Evolutionary conservation across 2,797 vertebrate genomes (phyloP), one percentile per base, ranked within the genome.

Genomic region (Taenioides sp.): DNA sequence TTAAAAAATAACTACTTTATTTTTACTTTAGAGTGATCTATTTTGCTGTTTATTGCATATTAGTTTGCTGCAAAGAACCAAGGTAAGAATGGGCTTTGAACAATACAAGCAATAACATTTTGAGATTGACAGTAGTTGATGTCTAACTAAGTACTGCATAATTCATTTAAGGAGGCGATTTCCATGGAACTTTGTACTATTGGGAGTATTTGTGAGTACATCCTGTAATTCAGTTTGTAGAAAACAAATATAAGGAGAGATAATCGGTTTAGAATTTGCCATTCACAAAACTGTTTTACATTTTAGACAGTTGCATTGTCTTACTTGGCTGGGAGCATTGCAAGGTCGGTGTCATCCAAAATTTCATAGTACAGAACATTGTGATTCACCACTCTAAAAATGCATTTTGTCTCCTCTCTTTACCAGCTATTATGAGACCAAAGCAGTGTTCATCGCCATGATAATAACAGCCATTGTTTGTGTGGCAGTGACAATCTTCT

Each of bases 401-500:
- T 37, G 50, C 65, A 9, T 61, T 0, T 23, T 65, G 52, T 69
- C 27, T 5, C 63, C 65, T 66, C 0, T 83, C 70, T 61, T 57
- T 82, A 55, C 0, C 91, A 99, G 97, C 78, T 95, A 82, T 81
- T 93, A 97, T 72, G 25, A 78, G 4, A 97, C 97, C 4, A 95
- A 92, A 52, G 95, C 96, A 0, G 97, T 99, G 86, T 89, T 98
- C 78, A 87, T 99, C 0, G 93, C 96, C 22, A 92, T 98, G 87
- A 88, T 95, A 72, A 97, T 99, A 91, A 98, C 97, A 0, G 94
- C 95, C 2, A 78, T 98, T 0, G 96, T 98, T 68, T 94, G 97
- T 81, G 86, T 97, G 25, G 72, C 92, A 0, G 96, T 99, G 81
- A 99, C 97, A 54, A 73, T 98, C 92, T 99, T 99, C 95, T 97